Evolutionary conservation across 2,888 invertebrate genomes (phyloP), one percentile per base, ranked within the genome.

Genomic region (Exephanes ischioxanthus): DNA sequence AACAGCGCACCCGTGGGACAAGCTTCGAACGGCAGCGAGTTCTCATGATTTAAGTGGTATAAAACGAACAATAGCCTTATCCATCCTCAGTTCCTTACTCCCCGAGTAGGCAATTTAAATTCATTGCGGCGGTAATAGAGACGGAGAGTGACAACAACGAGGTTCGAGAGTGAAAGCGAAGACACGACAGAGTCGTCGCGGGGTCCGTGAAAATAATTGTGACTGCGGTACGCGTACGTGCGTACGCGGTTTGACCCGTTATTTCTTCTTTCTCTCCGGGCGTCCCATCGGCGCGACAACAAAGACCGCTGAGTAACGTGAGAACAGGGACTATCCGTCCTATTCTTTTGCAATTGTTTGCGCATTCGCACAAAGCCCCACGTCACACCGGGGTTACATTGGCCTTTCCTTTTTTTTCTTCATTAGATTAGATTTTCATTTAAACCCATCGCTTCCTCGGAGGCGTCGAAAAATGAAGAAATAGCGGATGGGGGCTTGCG

Each of bases 171-270:
- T 84, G 80, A 84, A 84, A 84, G 84, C 81, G 66, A 58, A 71
- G 41, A 78, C 58, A 26, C 61, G 45, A 37, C 26, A 2, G 19
- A 61, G 73, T 75, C 33, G 75, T 75, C 63, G 41, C 45, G 26
- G n/a, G n/a, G 30, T 37, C 77, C 84, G 67, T 86, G 77, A 84
- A 72, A 82, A 86, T 84, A 84, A 86, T 86, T 86, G 71, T 70
- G 55, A 58, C 72, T 84, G 30, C 77, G 48, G 53, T 79, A 61
- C 80, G 68, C 70, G 81, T 85, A 75, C 58, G 76, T 16, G 48
- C 22, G 22, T 26, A 63, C 48, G 16, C 9, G 41, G 16, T 66
- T 48, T 53, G 55, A 81, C 51, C 73, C 80, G 51, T 80, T 73
- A 71, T 79, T 67, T 77, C 45, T 72, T 70, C 68, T 81, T 73